These are phyloP conservation scores for Scomber japonicus DNA, from an alignment of 2,113 vertebrate species.

Conservation along the genomic window DNA sequence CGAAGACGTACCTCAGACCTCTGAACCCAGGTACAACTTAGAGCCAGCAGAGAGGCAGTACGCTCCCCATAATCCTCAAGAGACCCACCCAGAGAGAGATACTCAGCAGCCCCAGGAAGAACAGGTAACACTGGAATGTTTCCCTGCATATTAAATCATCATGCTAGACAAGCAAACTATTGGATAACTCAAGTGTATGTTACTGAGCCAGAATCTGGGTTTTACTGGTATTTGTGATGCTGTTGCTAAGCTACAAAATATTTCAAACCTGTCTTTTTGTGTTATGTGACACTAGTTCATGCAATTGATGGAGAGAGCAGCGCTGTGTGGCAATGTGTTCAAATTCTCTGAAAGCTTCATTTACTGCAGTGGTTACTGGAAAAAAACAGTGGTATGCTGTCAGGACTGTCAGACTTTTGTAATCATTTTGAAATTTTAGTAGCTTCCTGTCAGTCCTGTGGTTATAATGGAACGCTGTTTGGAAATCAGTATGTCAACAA, in stretches of 20 bases:
- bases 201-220: neutral
- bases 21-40: constrained; percentile 43
- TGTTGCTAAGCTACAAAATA: too few relatives aligned
- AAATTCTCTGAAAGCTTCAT: constrained; percentile 13
- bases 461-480: constrained; percentile 35
- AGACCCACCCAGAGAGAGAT: constrained; percentile 3
- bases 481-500: constrained; percentile 24
- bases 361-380: neutral
- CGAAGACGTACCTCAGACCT: constrained; percentile 34
- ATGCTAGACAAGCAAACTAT: neutral
- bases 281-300: neutral
- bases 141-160: neutral
- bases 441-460: constrained; percentile 14
- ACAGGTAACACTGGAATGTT: constrained; percentile 46
- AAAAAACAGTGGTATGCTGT: neutral
- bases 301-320: neutral
- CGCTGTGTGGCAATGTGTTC: neutral
- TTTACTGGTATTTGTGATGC: neutral
- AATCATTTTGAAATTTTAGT: constrained; percentile 33
- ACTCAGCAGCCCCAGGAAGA: constrained; percentile 23
- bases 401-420: constrained; percentile 10
- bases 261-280: neutral
- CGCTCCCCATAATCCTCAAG: constrained; percentile 16
- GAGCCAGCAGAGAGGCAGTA: constrained; percentile 47
- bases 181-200: neutral